Evolutionary conservation across 2,113 vertebrate species (phyloP), one percentile per base, ranked within the genome.

Genomic region (Nipponia nippon): DNA sequence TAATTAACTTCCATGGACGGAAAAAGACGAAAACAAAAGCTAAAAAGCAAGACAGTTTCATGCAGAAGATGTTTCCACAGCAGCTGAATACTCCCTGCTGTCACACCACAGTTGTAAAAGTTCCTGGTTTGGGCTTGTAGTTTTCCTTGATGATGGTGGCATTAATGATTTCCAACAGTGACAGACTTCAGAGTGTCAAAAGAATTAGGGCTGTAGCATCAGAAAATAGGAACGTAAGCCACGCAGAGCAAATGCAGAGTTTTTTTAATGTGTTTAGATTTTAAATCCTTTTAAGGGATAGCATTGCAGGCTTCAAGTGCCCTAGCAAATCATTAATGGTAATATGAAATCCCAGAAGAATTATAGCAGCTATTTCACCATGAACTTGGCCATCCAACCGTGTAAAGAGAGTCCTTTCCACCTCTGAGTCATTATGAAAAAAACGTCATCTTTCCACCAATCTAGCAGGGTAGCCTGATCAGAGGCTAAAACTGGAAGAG

Each of bases 281-380:
- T 94, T 42, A 92, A 91, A 92, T 94, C 96, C 90, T 90, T 96
- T 94, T 88, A 94, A 96, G 75, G 90, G 82, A 83, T 83, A 90
- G 82, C 59, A 90, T 53, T 87, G 85, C 82, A 88, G 53, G 62
- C 85, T 93, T 93, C 87, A 77, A 91, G 94, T 83, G 62, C 70
- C 75, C 91, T 80, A 87, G 87, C 89, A 96, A 95, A 97, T 89
- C 93, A 80, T 93, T 97, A 95, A 90, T 58, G 83, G 72, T 92
- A 95, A 91, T 89, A 92, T 47, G 70, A 97, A 97, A 96, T 89
- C 93, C 89, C 87, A 94, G 86, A 19, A 94, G 94, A 95, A 95
- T 91, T 95, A 93, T 6, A 94, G 89, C 78, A 93, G 82, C 67
- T 90, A 95, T 94, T 95, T 90, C 78, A 80, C 75, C 18, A 73